Percentiles rank a stretch among this genome's conserved stretches.
These are phyloP conservation scores for Oryzias curvinotus DNA, from an alignment of 2,113 vertebrate genomes.

Conservation along the genomic window DNA sequence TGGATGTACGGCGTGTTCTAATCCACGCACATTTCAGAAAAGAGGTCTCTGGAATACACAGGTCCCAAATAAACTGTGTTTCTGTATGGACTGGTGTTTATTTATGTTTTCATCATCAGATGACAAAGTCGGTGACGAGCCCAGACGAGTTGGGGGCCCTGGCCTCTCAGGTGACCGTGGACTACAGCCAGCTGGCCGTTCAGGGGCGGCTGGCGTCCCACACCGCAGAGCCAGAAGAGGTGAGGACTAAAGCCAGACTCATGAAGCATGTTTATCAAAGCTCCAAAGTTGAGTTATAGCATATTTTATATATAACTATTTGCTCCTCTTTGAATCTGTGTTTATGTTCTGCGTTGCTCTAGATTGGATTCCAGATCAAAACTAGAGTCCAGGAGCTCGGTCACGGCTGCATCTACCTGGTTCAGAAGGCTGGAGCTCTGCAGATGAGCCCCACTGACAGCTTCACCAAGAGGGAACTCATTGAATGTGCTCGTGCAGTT, in stretches of 20 bases:
- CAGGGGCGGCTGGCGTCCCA: constrained; percentile 95
- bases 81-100: not conserved
- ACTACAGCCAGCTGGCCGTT: constrained; percentile 95
- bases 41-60: no score
- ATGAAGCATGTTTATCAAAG: not conserved
- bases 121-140: constrained; percentile 98
- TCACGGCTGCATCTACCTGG: constrained; percentile 95
- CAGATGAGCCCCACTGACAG: constrained; percentile 93
- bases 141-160: constrained; percentile 95
- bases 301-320: not conserved
- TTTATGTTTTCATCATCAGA: constrained; percentile 74
- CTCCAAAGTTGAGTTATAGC: not conserved
- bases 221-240: constrained; percentile 97
- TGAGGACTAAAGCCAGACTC: constrained; percentile 46
- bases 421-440: constrained; percentile 96
- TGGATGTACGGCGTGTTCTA: no score
- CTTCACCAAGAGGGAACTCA: constrained; percentile 94
- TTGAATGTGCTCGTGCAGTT: constrained; percentile 92
- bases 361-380: constrained; percentile 97
- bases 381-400: constrained; percentile 94
- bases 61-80: not conserved
- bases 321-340: accelerated
- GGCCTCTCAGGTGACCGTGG: constrained; percentile 95
- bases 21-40: no score
- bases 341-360: not conserved